Evolutionary conservation across 2,113 vertebrate genomes (phyloP).

Genomic region (Chionomys nivalis): DNA sequence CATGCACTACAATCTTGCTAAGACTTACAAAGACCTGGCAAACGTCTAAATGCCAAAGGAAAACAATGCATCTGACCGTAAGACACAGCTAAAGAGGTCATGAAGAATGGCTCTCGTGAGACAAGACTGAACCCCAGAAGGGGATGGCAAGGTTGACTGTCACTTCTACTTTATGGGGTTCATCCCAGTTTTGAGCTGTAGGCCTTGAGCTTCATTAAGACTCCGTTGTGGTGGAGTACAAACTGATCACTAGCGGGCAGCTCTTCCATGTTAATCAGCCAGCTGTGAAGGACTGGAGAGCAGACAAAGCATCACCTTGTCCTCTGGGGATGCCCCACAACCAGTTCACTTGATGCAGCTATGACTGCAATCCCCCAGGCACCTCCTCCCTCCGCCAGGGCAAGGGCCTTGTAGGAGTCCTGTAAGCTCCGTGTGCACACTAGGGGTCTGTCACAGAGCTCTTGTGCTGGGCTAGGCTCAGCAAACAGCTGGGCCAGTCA

Average conservation of each 20-base stretch:
- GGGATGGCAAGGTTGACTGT: constrained; percentile 53
- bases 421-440: neutral
- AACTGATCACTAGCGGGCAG: constrained; percentile 73
- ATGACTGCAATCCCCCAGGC: neutral
- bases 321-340: neutral
- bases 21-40: neutral
- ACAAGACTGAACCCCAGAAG: neutral
- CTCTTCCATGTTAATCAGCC: constrained; percentile 79
- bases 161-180: constrained; percentile 48
- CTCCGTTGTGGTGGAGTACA: constrained; percentile 52
- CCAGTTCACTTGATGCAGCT: neutral
- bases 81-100: neutral
- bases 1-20: neutral
- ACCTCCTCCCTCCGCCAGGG: neutral
- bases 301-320: neutral
- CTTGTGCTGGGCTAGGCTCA: neutral
- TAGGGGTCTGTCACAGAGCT: neutral
- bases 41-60: constrained; percentile 18
- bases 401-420: neutral
- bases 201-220: constrained; percentile 78
- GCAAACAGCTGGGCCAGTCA: neutral
- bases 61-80: neutral
- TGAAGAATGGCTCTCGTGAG: neutral
- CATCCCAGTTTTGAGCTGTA: constrained; percentile 14
- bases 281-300: constrained; percentile 17